These are phyloP conservation scores for Eupeodes corollae DNA, from an alignment of 1,140 invertebrate species.

Conservation along the genomic window DNA sequence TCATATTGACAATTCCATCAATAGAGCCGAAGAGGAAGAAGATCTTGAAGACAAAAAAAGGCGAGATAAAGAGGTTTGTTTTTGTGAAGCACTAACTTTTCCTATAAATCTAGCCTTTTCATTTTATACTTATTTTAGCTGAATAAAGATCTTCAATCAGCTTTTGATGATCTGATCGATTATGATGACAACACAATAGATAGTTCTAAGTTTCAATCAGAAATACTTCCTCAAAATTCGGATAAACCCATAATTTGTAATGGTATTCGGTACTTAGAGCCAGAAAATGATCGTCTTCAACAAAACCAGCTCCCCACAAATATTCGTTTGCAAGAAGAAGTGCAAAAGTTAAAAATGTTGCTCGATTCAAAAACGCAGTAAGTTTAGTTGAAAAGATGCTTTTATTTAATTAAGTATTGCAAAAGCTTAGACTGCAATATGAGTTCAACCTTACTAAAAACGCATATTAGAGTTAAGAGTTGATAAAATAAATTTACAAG, in stretches of 20 bases:
- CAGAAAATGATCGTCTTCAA: not conserved
- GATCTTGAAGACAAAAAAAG: slow-evolving; percentile 45
- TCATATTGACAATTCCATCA: slow-evolving; percentile 43
- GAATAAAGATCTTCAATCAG: slow-evolving; percentile 42
- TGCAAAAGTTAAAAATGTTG: slow-evolving; percentile 22
- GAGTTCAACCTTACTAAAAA: too few relatives aligned
- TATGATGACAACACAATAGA: slow-evolving; percentile 42
- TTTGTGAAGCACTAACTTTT: not conserved
- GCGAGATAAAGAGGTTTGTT: slow-evolving; percentile 42
- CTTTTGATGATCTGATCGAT: slow-evolving; percentile 44
- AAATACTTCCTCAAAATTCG: slow-evolving; percentile 7
- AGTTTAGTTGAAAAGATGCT: too few relatives aligned
- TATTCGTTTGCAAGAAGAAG: slow-evolving; percentile 6
- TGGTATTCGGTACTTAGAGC: not conserved
- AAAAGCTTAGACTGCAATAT: too few relatives aligned
- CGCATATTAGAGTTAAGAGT: not conserved
- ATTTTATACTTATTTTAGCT: slow-evolving; percentile 35
- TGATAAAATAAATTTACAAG: not conserved
- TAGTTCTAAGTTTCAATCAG: slow-evolving; percentile 20
- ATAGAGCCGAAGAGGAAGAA: slow-evolving; percentile 45
- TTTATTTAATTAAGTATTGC: too few relatives aligned
- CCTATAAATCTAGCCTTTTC: not conserved
- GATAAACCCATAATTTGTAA: too few relatives aligned
- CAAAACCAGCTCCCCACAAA: too few relatives aligned
- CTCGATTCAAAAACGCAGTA: slow-evolving; percentile 17